Evolutionary conservation across 2,797 vertebrate genomes (phyloP).

Genomic region (Xerus rutilus): DNA sequence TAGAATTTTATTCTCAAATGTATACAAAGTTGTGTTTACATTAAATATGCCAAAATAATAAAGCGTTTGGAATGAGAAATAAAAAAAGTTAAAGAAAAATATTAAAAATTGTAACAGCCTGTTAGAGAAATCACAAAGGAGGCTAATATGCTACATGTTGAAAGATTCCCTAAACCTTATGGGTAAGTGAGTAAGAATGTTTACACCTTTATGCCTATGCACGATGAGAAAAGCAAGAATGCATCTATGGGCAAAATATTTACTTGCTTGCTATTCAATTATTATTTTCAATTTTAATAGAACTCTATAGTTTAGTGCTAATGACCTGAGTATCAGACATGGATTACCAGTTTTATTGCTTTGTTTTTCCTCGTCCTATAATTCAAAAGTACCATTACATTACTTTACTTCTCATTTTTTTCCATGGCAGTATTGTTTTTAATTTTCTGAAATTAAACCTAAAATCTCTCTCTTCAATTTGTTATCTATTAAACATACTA

Average conservation of each 20-base stretch:
- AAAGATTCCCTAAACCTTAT: background rate
- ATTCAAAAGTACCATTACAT: background rate
- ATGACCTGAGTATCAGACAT: background rate
- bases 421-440: background rate
- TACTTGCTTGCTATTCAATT: background rate
- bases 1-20: slow-evolving; percentile 13
- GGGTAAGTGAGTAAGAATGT: background rate
- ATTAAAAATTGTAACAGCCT: background rate
- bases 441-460: background rate
- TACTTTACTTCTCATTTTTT: background rate
- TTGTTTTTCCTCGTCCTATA: background rate
- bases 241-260: background rate
- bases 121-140: background rate
- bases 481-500: background rate
- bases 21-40: no score
- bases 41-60: background rate
- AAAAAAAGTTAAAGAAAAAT: background rate
- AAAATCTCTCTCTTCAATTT: background rate
- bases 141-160: background rate
- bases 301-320: background rate
- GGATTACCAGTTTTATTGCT: background rate
- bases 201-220: background rate
- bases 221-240: background rate
- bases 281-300: background rate
- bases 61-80: background rate